Evolutionary conservation across 2,797 vertebrate genomes (phyloP).

Genomic region (Lithobates sylvaticus): DNA sequence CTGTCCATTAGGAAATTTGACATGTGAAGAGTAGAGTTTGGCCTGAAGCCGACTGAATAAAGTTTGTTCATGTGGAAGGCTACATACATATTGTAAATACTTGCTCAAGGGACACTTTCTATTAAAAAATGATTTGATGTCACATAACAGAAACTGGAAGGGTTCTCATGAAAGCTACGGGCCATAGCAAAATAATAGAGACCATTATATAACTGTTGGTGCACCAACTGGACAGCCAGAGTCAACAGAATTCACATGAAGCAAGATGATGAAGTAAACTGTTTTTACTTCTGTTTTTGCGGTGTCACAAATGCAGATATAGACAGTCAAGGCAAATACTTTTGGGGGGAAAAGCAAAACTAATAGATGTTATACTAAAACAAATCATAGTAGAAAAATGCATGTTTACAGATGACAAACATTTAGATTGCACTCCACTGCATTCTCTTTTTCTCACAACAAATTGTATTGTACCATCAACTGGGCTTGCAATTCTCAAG

Average conservation of each 20-base stretch:
- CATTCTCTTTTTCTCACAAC: no score
- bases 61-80: conserved; percentile 1
- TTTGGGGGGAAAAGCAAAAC: no score
- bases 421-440: no score
- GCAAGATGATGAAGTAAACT: neutral
- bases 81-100: neutral
- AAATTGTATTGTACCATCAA: no score
- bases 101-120: neutral
- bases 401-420: no score
- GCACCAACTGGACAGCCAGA: neutral
- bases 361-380: no score
- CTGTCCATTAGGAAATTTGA: neutral
- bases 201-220: neutral
- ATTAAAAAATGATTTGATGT: neutral
- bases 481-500: no score
- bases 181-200: neutral
- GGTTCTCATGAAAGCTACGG: neutral
- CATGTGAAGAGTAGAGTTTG: neutral
- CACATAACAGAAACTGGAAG: neutral
- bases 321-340: no score
- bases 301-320: no score
- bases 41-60: neutral
- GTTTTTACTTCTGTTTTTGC: no score
- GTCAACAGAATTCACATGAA: neutral
- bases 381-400: no score